Base-by-base conservation (phyloP, 1,140 invertebrate genomes). In the Drosophila parabipectinata region DNA sequence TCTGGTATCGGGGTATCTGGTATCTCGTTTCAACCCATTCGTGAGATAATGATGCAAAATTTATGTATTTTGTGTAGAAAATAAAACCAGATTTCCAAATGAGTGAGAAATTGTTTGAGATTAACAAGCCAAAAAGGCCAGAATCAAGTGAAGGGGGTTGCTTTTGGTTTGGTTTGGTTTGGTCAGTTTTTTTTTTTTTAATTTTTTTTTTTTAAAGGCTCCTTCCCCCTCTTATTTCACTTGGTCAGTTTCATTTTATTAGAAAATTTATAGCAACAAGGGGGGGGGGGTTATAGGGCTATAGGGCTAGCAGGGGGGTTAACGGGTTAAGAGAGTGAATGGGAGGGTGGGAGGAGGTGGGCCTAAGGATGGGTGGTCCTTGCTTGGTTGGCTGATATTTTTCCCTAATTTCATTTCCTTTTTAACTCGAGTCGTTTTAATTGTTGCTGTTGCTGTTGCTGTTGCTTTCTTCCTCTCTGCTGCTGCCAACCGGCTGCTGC, bases 21-120 rank as follows among this genome's bases (percentile, higher is more conserved):
- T 6, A 44, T 44, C 41, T 44, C 41, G 41, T 18, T 44, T 44
- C 41, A 5, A 77, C 62, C 66, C 60, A 67, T 73, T 72, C 68
- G 56, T 4, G 9, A 14, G 71, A 85, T 91, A 91, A 91, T 90
- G 81, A 90, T 90, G 80, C 75, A 72, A 82, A 90, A 90, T 90
- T 90, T 90, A 90, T 90, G 88, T 89, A 90, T 90, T 90, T 90
- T 90, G 83, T 90, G 74, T 90, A 83, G 89, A 44, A 88, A 90
- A 82, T 84, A 89, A 84, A 91, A 89, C 89, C 83, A 78, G 83
- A 90, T 90, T 90, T 90, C 74, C 81, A 77, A 80, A 76, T 80
- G 83, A 87, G 83, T 87, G 83, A 67, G 77, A 87, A 28, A 28
- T 28, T 66, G 21, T 34, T 53, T 28, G 54, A 52, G 32, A 57